Evolutionary conservation across 2,113 vertebrate genomes (phyloP), one percentile per base, ranked within the genome.

Genomic region (Anhinga rufa): DNA sequence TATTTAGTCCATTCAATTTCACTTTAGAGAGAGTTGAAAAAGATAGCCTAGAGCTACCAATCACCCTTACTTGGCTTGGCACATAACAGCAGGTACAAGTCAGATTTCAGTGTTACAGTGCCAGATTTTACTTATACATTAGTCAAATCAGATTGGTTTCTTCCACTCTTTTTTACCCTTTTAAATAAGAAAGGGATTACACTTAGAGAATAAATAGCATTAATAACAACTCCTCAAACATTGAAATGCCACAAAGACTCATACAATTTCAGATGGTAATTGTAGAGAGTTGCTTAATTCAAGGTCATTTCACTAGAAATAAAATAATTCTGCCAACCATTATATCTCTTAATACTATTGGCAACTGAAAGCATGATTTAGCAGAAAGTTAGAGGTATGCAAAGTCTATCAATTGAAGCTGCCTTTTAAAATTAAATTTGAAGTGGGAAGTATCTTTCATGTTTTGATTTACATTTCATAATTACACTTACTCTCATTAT

Each of bases 161-260:
- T 44, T 26, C 29, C 9, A 16, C 10, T 20, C 60, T 28, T 61
- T 62, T 49, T 60, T 36, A 51, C 6, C 3, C 28, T 60, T 88
- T 60, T 52, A 71, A 88, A 85, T 12, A 29, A 14, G 65, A 49
- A 38, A 49, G 49, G 10, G 3, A 71, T 42, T 76, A 79, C 9
- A n/a, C 29, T 26, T 60, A 48, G 34, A 68, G 20, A 76, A 57
- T 32, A 72, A 93, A 65, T 10, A 70, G 65, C 10, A 54, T 78
- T 91, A n/a, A 34, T 36, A 95, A 96, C 69, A 98, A 92, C 70
- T 95, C 78, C 64, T 82, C 69, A 68, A 82, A 90, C 80, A 95
- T 21, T 42, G 36, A 94, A 96, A 95, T 92, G 44, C 36, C 82
- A 90, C 44, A 51, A 51, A n/a, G 9, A n/a, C 22, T 76, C 13